These are phyloP conservation scores for Sapayoa aenigma DNA, from an alignment of 2,113 vertebrate genomes.

Conservation along the genomic window DNA sequence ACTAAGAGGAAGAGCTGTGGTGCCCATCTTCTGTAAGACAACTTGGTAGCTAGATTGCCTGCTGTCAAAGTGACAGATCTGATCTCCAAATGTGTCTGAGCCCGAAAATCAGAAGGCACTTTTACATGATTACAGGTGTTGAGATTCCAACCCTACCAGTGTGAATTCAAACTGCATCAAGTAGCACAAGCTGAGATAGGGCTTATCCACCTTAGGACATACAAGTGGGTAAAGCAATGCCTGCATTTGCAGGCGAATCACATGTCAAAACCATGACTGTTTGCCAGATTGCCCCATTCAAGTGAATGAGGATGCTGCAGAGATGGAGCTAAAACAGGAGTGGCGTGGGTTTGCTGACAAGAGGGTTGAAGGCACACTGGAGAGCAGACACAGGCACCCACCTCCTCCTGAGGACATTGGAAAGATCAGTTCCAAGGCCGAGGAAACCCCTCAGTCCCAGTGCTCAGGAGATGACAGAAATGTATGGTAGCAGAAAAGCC, in stretches of 20 bases:
- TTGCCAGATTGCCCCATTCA: not conserved
- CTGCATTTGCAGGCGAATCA: not conserved
- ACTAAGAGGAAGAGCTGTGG: not conserved
- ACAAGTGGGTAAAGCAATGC: not conserved
- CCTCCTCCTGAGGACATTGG: not conserved
- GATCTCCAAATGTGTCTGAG: not conserved
- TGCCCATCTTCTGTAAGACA: not conserved
- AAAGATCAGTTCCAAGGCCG: not conserved
- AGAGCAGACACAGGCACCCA: not conserved
- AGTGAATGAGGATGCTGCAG: not conserved
- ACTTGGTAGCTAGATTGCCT: not conserved
- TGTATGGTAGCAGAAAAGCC: not conserved
- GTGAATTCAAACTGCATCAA: not conserved
- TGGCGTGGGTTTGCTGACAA: not conserved
- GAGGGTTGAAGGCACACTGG: not conserved
- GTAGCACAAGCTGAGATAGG: not conserved
- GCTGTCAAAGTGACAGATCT: not conserved
- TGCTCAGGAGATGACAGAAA: not conserved
- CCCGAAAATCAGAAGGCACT: not conserved
- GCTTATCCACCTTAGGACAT: not conserved
- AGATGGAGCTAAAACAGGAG: not conserved
- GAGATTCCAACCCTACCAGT: not conserved
- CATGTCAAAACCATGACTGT: not conserved
- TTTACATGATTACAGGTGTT: not conserved
- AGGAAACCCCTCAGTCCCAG: not conserved